Base-by-base conservation (phyloP, 2,888 invertebrate species). In the Folsomia candida region DNA sequence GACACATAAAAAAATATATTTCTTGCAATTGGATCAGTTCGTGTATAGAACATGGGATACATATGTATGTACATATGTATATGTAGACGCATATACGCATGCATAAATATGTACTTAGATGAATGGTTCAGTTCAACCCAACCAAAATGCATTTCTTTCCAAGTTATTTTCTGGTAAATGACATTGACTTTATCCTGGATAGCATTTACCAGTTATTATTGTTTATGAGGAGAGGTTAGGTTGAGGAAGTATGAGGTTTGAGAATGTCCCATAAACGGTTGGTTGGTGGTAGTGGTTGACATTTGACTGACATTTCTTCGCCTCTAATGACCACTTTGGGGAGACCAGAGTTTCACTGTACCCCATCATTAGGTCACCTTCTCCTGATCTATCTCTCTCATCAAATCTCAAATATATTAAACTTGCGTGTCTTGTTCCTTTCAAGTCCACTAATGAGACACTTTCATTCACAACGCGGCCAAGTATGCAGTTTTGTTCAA, bases 231-330 rank as follows among this genome's bases (percentile, higher is more conserved):
- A 37, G 37, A 37, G 37, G 37, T 37, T 37, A 37, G 37, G 37
- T 37, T 37, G 37, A 37, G 37, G 37, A 37, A 37, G 37, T 37
- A 37, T 37, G 37, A 37, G 37, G 37, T 37, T 37, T 37, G 37
- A n/a, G n/a, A n/a, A 20, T 22, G 20, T 59, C 59, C 20, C 26
- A 59, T 59, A 59, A 59, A 59, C 9, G 29, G 29, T 62, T 26
- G 6, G 62, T 59, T 37, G 62, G 27, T 62, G 29, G 6, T 62
- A 28, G 62, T 29, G 62, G 20, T 62, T 79, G 79, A 79, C 79
- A 79, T 79, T 79, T 79, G 79, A 76, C 79, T 79, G 79, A 78
- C 79, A 79, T 79, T 79, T 79, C 75, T 68, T 78, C 78, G 79
- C 79, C 79, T 79, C 79, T 79, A 79, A 79, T 78, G 76, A 76